Evolutionary conservation across 2,888 invertebrate genomes (phyloP), one percentile per base, ranked within the genome.

Genomic region (Torymus auratus): DNA sequence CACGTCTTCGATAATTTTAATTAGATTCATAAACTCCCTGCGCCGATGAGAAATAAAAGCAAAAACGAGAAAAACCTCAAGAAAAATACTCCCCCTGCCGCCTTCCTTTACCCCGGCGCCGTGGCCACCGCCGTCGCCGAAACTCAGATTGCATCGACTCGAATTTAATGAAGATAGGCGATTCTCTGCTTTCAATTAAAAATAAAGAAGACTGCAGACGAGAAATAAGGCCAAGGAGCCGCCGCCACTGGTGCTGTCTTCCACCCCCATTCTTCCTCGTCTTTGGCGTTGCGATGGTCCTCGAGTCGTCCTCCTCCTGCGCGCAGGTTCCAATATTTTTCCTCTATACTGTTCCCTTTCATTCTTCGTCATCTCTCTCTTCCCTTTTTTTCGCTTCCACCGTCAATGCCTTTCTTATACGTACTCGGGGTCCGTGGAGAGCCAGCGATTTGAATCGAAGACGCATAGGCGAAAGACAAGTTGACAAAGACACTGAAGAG

Each of bases 401-500:
- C 68, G 62, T 52, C 61, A 50, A 68, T 73, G 52, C 52, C 28
- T 17, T 55, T 28, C 41, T 60, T 20, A 23, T 20, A 23, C 15
- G 23, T n/a, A 41, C 15, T 20, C n/a, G 7, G 60, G 65, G 60
- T 13, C 23, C 58, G 10, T 3, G n/a, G 68, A 15, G 10, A 53
- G 28, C 41, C 52, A 23, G 56, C 67, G 41, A 81, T 81, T 76
- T 23, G 67, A 72, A 73, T 81, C 76, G 81, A 75, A 75, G 60
- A 1, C n/a, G 14, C 72, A n/a, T 20, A 15, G 20, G 56, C 55
- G 56, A 60, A 50, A 20, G 55, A 68, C 58, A 60, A 81, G 77
- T 80, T 74, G 83, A 82, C 80, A 80, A 86, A 84, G 84, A 82
- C 80, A 78, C 76, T 84, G 84, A 41, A 41, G 83, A 85, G 86